Percentiles rank a stretch among this genome's conserved stretches.
Evolutionary conservation across 2,888 invertebrate genomes (phyloP).

Genomic region (Hermaeophaga mercurialis): DNA sequence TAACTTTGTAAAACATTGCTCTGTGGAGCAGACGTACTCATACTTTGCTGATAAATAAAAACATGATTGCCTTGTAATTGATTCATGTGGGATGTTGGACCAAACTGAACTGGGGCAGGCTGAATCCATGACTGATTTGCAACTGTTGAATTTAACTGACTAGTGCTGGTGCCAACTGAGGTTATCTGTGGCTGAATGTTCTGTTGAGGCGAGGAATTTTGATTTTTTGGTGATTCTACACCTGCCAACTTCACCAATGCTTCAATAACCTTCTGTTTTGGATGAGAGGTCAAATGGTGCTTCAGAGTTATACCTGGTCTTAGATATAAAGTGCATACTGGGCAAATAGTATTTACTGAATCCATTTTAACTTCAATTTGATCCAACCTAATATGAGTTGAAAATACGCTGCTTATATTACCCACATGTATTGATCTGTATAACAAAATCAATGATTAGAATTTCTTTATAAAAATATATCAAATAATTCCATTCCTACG

Average conservation of each 20-base stretch:
- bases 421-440: slow-evolving; percentile 49
- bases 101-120: slow-evolving; percentile 33
- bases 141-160: slow-evolving; percentile 37
- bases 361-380: slow-evolving; percentile 43
- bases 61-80: slow-evolving; percentile 56
- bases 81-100: slow-evolving; percentile 44
- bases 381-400: neutral
- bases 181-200: slow-evolving; percentile 12
- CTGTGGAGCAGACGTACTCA: slow-evolving; percentile 57
- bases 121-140: slow-evolving; percentile 53
- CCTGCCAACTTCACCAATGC: slow-evolving; percentile 62
- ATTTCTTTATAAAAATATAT: slow-evolving; percentile 4
- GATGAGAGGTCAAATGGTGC: slow-evolving; percentile 82
- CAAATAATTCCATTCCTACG: neutral
- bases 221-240: slow-evolving; percentile 35
- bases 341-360: slow-evolving; percentile 64
- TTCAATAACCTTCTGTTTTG: slow-evolving; percentile 86
- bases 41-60: slow-evolving; percentile 64
- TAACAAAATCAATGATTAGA: slow-evolving; percentile 49
- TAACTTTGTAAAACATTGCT: slow-evolving; percentile 55
- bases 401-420: slow-evolving; percentile 39
- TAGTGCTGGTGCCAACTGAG: slow-evolving; percentile 31
- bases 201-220: slow-evolving; percentile 21
- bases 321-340: slow-evolving; percentile 83
- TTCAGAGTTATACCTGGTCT: slow-evolving; percentile 83